Evolutionary conservation across 2,888 invertebrate species (phyloP).

Genomic region (Stegana nigrithorax): DNA sequence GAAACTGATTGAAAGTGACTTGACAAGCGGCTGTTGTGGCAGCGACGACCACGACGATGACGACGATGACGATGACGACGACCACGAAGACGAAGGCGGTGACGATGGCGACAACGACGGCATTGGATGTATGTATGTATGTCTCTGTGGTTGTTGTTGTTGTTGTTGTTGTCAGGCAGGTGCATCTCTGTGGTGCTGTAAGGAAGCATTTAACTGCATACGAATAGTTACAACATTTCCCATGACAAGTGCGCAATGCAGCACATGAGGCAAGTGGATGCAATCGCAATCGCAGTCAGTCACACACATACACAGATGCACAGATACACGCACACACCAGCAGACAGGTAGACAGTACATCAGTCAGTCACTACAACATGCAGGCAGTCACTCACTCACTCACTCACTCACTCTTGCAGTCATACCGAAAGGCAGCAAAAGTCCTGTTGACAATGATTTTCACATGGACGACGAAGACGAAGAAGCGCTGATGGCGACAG

Average conservation of each 20-base stretch:
- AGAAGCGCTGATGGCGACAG: neutral
- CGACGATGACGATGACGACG: constrained; percentile 3
- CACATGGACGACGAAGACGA: neutral
- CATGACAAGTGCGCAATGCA: constrained; percentile 20
- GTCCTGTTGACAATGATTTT: constrained; percentile 10
- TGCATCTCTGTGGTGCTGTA: constrained; percentile 23
- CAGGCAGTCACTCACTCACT: constrained; percentile 5
- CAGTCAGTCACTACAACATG: no score
- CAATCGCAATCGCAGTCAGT: constrained; percentile 12
- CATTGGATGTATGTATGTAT: neutral
- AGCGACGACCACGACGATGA: constrained; percentile 2
- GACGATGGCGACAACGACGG: constrained; percentile 12
- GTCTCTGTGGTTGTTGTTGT: constrained; percentile 16
- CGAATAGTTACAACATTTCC: constrained; percentile 24
- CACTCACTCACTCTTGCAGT: neutral
- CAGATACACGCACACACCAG: constrained; percentile 25
- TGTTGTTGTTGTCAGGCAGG: constrained; percentile 38
- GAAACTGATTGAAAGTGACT: constrained; percentile 21
- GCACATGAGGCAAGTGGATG: no score
- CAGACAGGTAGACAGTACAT: constrained; percentile 18
- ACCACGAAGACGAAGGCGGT: constrained; percentile 23
- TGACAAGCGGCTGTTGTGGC: constrained; percentile 17
- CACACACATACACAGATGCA: constrained; percentile 23
- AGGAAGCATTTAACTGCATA: neutral
- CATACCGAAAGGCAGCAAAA: no score